Base-by-base conservation (phyloP, 1,140 invertebrate species). In the Epicauta chinensis region DNA sequence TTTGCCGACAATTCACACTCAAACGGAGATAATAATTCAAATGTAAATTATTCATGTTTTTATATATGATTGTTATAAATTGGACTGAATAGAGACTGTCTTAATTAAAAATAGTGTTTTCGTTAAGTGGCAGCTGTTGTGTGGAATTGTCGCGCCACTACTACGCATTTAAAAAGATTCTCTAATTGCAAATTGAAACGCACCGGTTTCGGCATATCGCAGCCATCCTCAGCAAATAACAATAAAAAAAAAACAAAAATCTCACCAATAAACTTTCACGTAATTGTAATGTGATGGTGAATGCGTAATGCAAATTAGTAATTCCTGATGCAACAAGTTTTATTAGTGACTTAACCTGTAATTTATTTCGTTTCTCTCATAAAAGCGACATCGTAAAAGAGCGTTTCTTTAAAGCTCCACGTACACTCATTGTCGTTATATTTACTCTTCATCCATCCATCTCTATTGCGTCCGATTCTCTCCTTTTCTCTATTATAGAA, bases 281-380 rank as follows among this genome's bases (percentile, higher is more conserved):
- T 60, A 60, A 61, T 61, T 61, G 57, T 61, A 56, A 54, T 61
- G 59, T 61, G 59, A 55, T 52, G 53, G 43, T 36, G 59, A 58
- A 59, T 62, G 53, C 60, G 60, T 62, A 49, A 62, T 62, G 60
- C 54, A 62, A 62, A 62, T 62, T 59, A 59, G 57, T 51, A 40
- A 59, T 54, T 50, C 49, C 44, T 47, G 51, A 56, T 56, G 48
- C 43, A 23, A 45, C 38, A 47, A 50, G 51, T 60, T 60, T 60
- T 58, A 60, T 60, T 58, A 41, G 37, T 43, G 50, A 37, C 40
- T 47, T 47, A 23, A 47, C 45, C 42, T 53, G 46, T 51, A 47
- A 60, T 60, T 60, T 60, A 60, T 60, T 57, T 58, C 48, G 49
- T 53, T 57, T 60, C 58, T 55, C 58, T 5, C 7, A 53, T 31